Evolutionary conservation across 2,113 vertebrate species (phyloP), one percentile per base, ranked within the genome.

Genomic region (Hypomesus transpacificus): DNA sequence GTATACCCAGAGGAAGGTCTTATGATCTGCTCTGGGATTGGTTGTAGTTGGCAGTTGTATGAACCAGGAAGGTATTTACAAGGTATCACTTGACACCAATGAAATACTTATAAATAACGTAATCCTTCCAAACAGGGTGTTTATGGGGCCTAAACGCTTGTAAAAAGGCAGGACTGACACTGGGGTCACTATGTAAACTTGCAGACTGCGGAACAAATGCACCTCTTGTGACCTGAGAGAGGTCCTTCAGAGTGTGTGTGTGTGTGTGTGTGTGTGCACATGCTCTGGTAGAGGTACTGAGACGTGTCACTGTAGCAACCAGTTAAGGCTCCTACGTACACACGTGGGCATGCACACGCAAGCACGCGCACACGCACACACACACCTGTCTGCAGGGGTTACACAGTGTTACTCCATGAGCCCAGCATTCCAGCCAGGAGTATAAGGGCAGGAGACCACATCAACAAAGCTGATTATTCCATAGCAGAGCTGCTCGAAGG

Each of bases 351-450:
- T 24, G 24, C 50, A 46, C 39, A 57, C 26, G 18, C 67, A 57
- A 34, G 9, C 22, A 68, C 59, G 0, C 20, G 1, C 59, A 4
- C 59, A 22, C 59, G 13, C 1, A 61, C 59, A 22, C 59, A 39
- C 68, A 60, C 70, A 69, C 67, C 79, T 87, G 81, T 84, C 81
- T 81, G 74, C 70, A 59, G 59, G 80, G 70, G 76, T 85, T 77
- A 77, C 80, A 83, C 79, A 72, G 64, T 84, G 83, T 80, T 74
- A 70, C 69, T 61, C 77, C 22, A 56, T 86, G 75, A 81, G 75
- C 81, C 64, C 66, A 14, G 21, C 73, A 80, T 85, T 82, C 76
- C 74, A 64, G 72, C 66, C 53, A 70, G 52, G 64, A 76, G 77
- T 81, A 72, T 68, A 71, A 73, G 69, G 69, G 18, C 73, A 64